Base-by-base conservation (phyloP, 2,113 vertebrate species). In the Ellobius talpinus region DNA sequence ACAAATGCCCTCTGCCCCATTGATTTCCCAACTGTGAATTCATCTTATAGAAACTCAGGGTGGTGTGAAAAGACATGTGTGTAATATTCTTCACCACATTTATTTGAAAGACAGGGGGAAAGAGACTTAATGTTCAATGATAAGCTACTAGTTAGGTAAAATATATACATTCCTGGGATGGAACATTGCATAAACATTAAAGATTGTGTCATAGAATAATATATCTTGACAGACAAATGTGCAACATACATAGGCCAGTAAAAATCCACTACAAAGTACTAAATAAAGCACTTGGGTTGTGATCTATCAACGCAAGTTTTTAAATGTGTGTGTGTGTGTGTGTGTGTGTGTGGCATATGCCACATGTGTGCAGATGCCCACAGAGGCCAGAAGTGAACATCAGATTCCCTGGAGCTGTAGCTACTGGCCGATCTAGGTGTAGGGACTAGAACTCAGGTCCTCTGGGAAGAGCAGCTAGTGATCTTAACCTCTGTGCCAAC, bases 11-110 rank as follows among this genome's bases (percentile, higher is more conserved):
- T 84, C 4, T 94, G 74, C 73, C 63, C 72, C 6, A 55, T 76
- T 61, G 89, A 73, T 88, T 91, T 89, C 76, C 88, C 88, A 96
- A 93, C 74, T 95, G 96, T 93, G 90, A 96, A 91, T 94, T 96
- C 94, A 58, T 87, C 85, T 96, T 70, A 84, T 74, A 50, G n/a
- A 81, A 97, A 96, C 94, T 96, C 66, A 95, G 55, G 90, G 66
- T 88, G 58, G 87, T 90, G 92, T 97, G 92, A 97, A 96, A 87
- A 96, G 33, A 91, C 39, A 52, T 8, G 81, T 87, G 84, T 79
- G 52, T 65, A 87, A 96, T 73, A 85, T n/a, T 88, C 17, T 95
- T 94, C 85, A 93, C 89, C 93, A 96, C 88, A 93, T 85, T 93
- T 95, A 92, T 90, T 96, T 93, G 76, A 76, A 97, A 87, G 81